Percentiles rank a stretch among this genome's conserved stretches.
phyloP scores from a whole-genome alignment of 2,113 vertebrate genomes.

The crab-eating macaque (Macaca fascicularis) region T2T-MFA8v1.1 NC_088393.1:54658501-54659000 shows the following conservation, averaged over 20 bases:
- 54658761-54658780: background rate
- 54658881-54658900: background rate
- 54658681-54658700: background rate
- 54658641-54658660: too few species aligned
- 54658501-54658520: too few species aligned
- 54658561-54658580: too few species aligned
- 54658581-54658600: too few species aligned
- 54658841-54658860: background rate
- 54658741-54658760: background rate
- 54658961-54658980: slow-evolving; percentile 43
- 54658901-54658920: background rate
- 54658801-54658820: background rate
- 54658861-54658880: slow-evolving; percentile 4
- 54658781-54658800: too few species aligned
- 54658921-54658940: slow-evolving; percentile 58
- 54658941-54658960: slow-evolving; percentile 78
- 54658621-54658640: too few species aligned
- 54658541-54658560: too few species aligned
- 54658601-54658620: too few species aligned
- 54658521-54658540: too few species aligned
- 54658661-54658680: too few species aligned
- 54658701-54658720: background rate
- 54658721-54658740: background rate
- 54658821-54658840: background rate
- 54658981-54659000: slow-evolving; percentile 34